Conservation (phyloP, 2,888 invertebrate species). For the Diadromus collaris region DNA sequence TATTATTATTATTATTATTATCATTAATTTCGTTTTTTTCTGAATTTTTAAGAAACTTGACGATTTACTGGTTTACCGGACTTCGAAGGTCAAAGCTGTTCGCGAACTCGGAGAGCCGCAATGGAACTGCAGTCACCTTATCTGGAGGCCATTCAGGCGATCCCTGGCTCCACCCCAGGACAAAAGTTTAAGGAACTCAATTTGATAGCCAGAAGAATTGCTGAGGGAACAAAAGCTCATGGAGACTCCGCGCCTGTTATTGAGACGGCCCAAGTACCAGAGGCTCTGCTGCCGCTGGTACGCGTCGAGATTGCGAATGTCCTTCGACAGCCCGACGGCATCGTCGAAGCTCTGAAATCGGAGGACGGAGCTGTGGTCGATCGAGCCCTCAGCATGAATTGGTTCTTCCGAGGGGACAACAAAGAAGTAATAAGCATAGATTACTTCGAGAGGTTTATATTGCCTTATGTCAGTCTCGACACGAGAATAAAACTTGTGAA, state of each 20-base stretch:
- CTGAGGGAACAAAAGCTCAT: conserved; percentile 18
- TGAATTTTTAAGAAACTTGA: conserved; percentile 2
- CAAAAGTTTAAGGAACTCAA: conserved; percentile 71
- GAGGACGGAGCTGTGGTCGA: conserved; percentile 69
- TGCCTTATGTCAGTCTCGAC: conserved; percentile 69
- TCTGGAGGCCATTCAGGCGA: conserved; percentile 71
- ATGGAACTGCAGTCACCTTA: conserved; percentile 63
- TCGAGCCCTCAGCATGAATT: conserved; percentile 69
- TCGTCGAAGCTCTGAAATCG: conserved; percentile 73
- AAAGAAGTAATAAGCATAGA: conserved; percentile 63
- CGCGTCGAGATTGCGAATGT: conserved; percentile 68
- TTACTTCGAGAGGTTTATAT: conserved; percentile 69
- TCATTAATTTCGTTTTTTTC: conserved; percentile 19
- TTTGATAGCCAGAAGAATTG: conserved; percentile 50
- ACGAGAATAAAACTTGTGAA: conserved; percentile 71
- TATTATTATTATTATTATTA: too few species aligned
- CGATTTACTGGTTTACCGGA: background rate
- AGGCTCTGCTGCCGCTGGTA: conserved; percentile 66
- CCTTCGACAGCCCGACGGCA: conserved; percentile 60
- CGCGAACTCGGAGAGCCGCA: background rate
- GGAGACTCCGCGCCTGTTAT: conserved; percentile 25
- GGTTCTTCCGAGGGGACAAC: conserved; percentile 72
- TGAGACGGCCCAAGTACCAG: conserved; percentile 58
- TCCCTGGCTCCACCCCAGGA: conserved; percentile 69
- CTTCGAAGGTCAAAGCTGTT: conserved; percentile 12